These are phyloP conservation scores for Archilochus colubris DNA, from an alignment of 2,113 vertebrate species.

Conservation along the genomic window DNA sequence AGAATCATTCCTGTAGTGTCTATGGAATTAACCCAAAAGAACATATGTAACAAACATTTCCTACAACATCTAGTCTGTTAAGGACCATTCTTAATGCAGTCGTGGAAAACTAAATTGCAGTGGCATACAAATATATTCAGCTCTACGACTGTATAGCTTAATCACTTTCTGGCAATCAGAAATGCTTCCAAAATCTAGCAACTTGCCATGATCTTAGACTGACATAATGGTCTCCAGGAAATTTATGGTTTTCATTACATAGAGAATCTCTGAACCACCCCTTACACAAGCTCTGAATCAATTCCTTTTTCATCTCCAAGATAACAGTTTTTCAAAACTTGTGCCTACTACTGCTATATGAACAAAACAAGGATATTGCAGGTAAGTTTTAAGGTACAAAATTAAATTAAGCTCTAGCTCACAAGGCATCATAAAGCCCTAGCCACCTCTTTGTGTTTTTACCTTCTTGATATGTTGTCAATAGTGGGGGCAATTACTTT, in stretches of 20 bases:
- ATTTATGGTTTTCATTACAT: background rate
- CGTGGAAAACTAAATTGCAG: background rate
- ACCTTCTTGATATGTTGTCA: background rate
- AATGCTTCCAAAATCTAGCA: background rate
- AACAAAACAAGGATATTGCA: background rate
- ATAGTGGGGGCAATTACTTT: background rate
- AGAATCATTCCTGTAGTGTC: background rate
- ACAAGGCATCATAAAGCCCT: background rate
- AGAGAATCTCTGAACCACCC: background rate
- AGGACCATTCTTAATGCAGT: background rate
- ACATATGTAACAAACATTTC: background rate
- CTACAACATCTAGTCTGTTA: background rate
- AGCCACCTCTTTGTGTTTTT: background rate
- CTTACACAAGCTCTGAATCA: background rate
- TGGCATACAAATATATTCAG: background rate
- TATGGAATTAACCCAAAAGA: background rate
- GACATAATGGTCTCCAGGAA: background rate
- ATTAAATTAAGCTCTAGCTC: background rate
- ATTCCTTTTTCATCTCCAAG: background rate
- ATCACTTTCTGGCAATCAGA: background rate
- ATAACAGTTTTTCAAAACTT: background rate
- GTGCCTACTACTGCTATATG: rapidly evolving
- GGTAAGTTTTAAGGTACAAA: background rate
- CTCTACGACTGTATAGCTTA: background rate
- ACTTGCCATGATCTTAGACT: background rate